Evolutionary conservation across 2,888 invertebrate species (phyloP), one percentile per base, ranked within the genome.

Genomic region (Tiphia femorata): DNA sequence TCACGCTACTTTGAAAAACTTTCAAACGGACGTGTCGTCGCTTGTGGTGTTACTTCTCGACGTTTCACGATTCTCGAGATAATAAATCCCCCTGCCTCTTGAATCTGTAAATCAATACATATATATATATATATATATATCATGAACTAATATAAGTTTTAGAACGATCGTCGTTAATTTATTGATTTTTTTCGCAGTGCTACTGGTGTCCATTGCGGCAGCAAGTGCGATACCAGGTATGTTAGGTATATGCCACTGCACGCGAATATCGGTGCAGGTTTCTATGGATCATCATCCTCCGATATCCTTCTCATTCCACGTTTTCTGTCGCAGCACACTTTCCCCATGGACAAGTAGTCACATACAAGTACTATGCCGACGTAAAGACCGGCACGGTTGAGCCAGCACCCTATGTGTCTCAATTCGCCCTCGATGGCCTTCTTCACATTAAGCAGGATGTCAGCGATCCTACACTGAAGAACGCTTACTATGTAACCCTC

Each of bases 301-400:
- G n/a, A n/a, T n/a, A n/a, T n/a, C n/a, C n/a, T n/a, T n/a, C n/a
- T n/a, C n/a, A n/a, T n/a, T n/a, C n/a, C n/a, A n/a, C n/a, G n/a
- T n/a, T n/a, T n/a, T 5, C 50, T 30, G 14, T 54, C 30, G 4
- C 42, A 77, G 77, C 57, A 3, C 70, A 62, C 25, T 73, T 78
- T 25, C 88, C 88, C 41, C 85, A 84, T 77, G 87, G 84, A 37
- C 84, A 87, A 66, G 86, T 87, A 50, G 48, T 81, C 16, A 66
- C 80, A 37, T 86, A 84, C 71, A 73, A 80, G 27, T 86, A 84
- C 60, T 65, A 77, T 44, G 83, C 79, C n/a, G 72, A 77, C 42
- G 75, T 84, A 19, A 81, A 79, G 54, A 75, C 81, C n/a, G 84
- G 82, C 6, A 75, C 79, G 14, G 64, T 79, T 19, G 63, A 79